Evolutionary conservation across 1,140 invertebrate genomes (phyloP).

Genomic region (Diachasmimorpha longicaudata): DNA sequence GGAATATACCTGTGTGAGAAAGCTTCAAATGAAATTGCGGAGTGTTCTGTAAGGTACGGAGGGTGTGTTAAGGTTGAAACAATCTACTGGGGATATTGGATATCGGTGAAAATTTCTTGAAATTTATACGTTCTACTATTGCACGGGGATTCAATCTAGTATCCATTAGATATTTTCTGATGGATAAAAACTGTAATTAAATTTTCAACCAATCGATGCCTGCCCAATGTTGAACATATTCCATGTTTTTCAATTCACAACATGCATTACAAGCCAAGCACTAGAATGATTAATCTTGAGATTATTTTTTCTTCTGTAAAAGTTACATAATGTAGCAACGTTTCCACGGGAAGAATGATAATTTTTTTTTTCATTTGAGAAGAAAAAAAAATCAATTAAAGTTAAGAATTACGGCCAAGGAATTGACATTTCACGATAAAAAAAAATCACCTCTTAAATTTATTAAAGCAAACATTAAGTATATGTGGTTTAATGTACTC

Average conservation of each 20-base stretch:
- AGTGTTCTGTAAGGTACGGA: not conserved
- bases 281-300: not conserved
- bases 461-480: too few relatives aligned
- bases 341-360: not conserved
- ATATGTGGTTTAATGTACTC: too few relatives aligned
- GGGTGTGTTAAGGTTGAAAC: not conserved
- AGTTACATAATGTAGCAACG: not conserved
- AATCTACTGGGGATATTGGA: not conserved
- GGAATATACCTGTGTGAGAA: not conserved
- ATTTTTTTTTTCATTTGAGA: too few relatives aligned
- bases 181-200: not conserved
- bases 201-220: not conserved
- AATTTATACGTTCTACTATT: not conserved
- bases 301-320: not conserved
- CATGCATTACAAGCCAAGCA: not conserved
- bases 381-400: too few relatives aligned
- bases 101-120: not conserved
- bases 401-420: too few relatives aligned
- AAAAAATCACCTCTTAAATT: too few relatives aligned
- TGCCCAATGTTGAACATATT: too few relatives aligned
- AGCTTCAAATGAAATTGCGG: conserved; percentile 7
- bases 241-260: not conserved
- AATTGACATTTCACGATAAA: too few relatives aligned
- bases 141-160: not conserved
- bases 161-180: not conserved